Base-by-base conservation (phyloP, 2,888 invertebrate genomes). In the Podotricha telesiphe region DNA sequence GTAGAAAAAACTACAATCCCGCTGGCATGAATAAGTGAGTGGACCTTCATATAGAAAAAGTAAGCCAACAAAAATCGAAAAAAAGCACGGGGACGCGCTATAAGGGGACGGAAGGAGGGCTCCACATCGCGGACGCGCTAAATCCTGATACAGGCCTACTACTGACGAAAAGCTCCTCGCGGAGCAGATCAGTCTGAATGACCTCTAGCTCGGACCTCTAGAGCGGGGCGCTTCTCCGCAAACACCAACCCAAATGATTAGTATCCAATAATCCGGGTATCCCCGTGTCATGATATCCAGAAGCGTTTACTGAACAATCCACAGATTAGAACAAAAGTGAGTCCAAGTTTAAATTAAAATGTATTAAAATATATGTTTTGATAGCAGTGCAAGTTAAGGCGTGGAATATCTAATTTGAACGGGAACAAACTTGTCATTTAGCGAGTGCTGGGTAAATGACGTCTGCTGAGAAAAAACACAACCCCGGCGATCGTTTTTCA, bases 11-110 rank as follows among this genome's bases (percentile, higher is more conserved):
- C 85, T 87, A 91, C 86, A 89, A 89, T 91, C 86, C 88, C 88
- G 87, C 85, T 86, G 89, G 88, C 88, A 89, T 91, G 92, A 92
- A 92, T 91, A 92, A 91, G 85, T 91, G 90, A 91, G 90, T 86
- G 87, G 86, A 88, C 88, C 86, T 87, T 87, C 88, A 89, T 89
- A 88, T 86, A 87, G 84, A 88, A 89, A 90, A 89, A 86, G 82
- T 80, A 82, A 86, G 79, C 82, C 80, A 86, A 87, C 84, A 84
- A 86, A 87, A 88, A 83, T 78, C 82, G 81, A 84, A 85, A 83
- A 79, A 77, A 74, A 42, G 2, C 71, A 73, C 77, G 80, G 80
- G 78, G 78, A 78, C 77, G 77, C 75, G 77, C 72, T 74, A 75
- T 76, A 76, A 80, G 82, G 82, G 79, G 78, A 73, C 73, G 72